Base-by-base conservation (phyloP, 2,113 vertebrate genomes). In the Gadus chalcogrammus region DNA sequence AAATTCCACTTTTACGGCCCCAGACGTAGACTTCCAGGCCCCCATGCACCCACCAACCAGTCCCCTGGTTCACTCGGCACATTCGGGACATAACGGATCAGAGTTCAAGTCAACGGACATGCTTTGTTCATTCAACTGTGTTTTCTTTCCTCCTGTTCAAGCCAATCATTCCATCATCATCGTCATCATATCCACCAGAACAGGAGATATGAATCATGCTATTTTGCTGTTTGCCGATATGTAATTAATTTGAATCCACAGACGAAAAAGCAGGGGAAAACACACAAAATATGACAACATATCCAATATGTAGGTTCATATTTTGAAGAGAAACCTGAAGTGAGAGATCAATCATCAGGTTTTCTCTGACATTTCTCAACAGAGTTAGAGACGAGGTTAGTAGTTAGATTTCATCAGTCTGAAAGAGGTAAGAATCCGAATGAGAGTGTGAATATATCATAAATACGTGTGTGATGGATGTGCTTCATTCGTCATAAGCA, bases 241-340 rank as follows among this genome's bases (percentile, higher is more conserved):
- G 59, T 55, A 38, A 2, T 16, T 53, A n/a, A 24, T 11, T 58
- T 42, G 61, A 17, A 13, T 15, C 4, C 38, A 35, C 5, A 52
- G 59, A 73, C 66, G 65, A 64, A 75, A 53, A 79, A 76, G 67
- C 62, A 67, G 68, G 82, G 87, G 87, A 90, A 89, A 91, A 89
- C 86, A 90, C 88, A 76, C 77, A 85, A 89, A 90, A 90, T 87
- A 90, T 85, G 85, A 87, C 80, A 80, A 76, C 84, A 88, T 42
- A 87, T 73, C 78, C 81, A 22, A 68, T 28, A 2, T 73, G 83
- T 69, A 87, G 82, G 85, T 16, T 85, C 82, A 86, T 88, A 92
- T 91, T 91, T 90, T 87, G 73, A 64, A 76, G 28, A 64, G 59
- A 78, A 77, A 80, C 28, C 42, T n/a, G 82, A 79, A 59, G 56